Conservation (phyloP, 2,888 invertebrate species). For the Habrosyne pyritoides region DNA sequence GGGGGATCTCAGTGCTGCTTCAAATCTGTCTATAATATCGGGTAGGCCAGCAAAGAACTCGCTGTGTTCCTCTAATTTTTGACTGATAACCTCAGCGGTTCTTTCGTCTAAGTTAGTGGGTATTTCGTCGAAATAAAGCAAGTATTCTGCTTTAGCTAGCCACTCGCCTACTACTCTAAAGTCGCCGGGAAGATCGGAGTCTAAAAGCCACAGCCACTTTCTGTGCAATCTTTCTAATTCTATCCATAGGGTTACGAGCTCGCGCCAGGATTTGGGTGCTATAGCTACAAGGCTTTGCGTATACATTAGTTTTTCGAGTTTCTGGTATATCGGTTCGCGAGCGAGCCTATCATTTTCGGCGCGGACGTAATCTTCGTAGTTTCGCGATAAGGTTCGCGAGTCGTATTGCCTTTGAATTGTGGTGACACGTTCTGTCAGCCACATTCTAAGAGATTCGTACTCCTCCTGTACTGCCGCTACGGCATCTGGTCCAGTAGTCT, state of each 20-base stretch:
- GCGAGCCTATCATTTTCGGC: conserved; percentile 91
- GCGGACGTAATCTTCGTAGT: conserved; percentile 91
- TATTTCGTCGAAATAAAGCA: conserved; percentile 91
- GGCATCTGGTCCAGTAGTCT: conserved; percentile 88
- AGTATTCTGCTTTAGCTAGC: conserved; percentile 93
- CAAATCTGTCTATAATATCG: conserved; percentile 89
- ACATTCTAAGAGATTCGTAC: conserved; percentile 90
- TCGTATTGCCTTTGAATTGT: conserved; percentile 90
- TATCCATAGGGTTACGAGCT: conserved; percentile 91
- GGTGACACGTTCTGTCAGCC: conserved; percentile 91
- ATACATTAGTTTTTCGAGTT: conserved; percentile 90
- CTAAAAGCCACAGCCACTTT: conserved; percentile 95
- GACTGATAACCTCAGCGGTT: conserved; percentile 93
- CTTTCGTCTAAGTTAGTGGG: conserved; percentile 94
- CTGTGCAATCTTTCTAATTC: conserved; percentile 90
- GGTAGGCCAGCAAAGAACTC: conserved; percentile 94
- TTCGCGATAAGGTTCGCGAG: conserved; percentile 88
- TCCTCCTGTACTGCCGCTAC: conserved; percentile 91
- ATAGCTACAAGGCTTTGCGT: conserved; percentile 92
- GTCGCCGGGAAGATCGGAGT: conserved; percentile 92
- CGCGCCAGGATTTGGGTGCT: conserved; percentile 93
- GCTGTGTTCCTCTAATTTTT: conserved; percentile 94
- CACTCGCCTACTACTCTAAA: conserved; percentile 94
- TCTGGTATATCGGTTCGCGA: conserved; percentile 88
- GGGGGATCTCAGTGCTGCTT: conserved; percentile 87